Conservation (phyloP, 2,797 vertebrate species). For the Neopelma chrysocephalum region DNA sequence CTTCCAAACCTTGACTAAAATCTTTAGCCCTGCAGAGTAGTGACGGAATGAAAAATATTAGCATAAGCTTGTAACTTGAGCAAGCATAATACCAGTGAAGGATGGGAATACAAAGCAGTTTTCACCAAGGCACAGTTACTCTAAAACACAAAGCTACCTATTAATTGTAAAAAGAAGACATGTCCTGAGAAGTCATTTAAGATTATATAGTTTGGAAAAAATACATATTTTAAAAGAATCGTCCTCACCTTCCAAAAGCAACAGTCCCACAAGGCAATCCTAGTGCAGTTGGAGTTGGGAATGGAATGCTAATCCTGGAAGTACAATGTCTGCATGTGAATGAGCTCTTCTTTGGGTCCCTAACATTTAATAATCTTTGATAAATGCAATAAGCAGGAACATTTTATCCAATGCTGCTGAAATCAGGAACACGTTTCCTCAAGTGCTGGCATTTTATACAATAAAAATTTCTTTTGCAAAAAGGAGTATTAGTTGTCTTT, state of each 20-base stretch:
- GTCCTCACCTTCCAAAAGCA: neutral
- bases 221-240: neutral
- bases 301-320: slow-evolving; percentile 49
- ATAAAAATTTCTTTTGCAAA: neutral
- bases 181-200: neutral
- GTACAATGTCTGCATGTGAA: slow-evolving; percentile 27
- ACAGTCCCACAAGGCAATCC: neutral
- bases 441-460: neutral
- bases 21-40: neutral
- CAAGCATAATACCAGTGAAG: neutral
- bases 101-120: slow-evolving; percentile 29
- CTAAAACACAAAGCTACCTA: neutral
- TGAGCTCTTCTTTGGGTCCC: neutral
- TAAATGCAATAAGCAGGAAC: neutral
- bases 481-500: neutral
- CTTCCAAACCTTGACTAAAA: neutral
- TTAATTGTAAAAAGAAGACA: neutral
- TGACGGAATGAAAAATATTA: slow-evolving; percentile 14
- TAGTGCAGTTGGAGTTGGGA: neutral
- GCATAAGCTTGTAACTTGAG: slow-evolving; percentile 29
- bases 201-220: neutral
- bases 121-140: neutral
- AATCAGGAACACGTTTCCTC: neutral
- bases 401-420: neutral
- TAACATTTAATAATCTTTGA: neutral